A percentile compares a stretch with the other conserved stretches of the same genome.
phyloP scores from a whole-genome alignment of 64 coral and sea anemone genomes.

The Stylophora pistillata region DNA sequence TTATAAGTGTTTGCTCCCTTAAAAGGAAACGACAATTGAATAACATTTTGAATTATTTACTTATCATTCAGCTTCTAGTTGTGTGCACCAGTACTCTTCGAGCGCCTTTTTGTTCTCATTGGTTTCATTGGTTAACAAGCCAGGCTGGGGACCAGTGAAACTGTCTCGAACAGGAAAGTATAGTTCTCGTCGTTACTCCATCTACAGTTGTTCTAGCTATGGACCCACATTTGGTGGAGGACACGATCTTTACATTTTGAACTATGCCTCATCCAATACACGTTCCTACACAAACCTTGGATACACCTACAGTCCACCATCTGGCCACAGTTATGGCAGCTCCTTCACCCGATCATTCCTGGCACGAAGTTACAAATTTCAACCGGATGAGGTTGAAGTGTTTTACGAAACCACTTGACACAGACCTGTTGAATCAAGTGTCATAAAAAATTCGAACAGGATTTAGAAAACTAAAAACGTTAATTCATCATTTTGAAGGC shows the following conservation, averaged over 20 bases:
- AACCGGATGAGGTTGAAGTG: constrained; percentile 49
- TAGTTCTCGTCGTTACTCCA: not conserved
- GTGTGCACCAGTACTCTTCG: not conserved
- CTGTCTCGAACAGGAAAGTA: not conserved
- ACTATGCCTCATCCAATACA: not conserved
- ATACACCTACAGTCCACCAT: not conserved
- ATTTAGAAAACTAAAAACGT: no score
- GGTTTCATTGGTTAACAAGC: constrained; percentile 15
- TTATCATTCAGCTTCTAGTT: not conserved
- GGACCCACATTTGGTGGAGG: constrained; percentile 58
- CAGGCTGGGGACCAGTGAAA: not conserved
- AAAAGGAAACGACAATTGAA: no score
- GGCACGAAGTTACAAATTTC: constrained; percentile 18
- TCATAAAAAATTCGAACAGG: no score
- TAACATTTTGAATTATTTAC: not conserved
- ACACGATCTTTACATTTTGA: constrained; percentile 20
- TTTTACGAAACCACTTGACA: not conserved
- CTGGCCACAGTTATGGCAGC: not conserved
- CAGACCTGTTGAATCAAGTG: no score
- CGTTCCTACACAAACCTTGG: constrained; percentile 40
- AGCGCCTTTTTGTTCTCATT: constrained; percentile 1
- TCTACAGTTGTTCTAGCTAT: not conserved
- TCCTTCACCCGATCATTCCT: not conserved
- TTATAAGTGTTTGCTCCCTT: no score
- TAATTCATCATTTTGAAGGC: no score